Conservation (phyloP, 2,888 invertebrate genomes). For the Pollenia angustigena region DNA sequence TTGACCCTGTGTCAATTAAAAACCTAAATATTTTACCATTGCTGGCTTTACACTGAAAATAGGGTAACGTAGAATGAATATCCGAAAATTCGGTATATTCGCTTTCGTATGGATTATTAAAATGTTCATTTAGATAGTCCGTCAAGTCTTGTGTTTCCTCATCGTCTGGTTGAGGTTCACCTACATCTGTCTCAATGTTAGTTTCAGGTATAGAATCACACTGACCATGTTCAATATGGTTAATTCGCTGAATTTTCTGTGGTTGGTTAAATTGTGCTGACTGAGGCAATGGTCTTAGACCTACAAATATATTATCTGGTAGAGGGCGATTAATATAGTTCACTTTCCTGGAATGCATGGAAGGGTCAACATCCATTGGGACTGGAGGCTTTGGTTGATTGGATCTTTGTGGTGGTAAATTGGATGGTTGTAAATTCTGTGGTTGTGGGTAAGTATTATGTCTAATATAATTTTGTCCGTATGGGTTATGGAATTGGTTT, state of each 20-base stretch:
- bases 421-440: no score
- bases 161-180: background rate
- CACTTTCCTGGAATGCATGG: background rate
- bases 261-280: slow-evolving; percentile 13
- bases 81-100: no score
- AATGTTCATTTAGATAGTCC: slow-evolving; percentile 3
- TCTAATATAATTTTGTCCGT: no score
- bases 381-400: background rate
- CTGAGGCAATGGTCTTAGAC: slow-evolving; percentile 1
- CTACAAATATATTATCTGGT: background rate
- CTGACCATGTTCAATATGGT: slow-evolving; percentile 3
- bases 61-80: slow-evolving; percentile 50
- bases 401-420: background rate
- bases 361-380: background rate
- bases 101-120: slow-evolving; percentile 1
- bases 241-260: slow-evolving; percentile 5
- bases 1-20: slow-evolving; percentile 54
- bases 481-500: no score
- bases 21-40: slow-evolving; percentile 34
- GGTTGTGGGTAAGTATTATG: no score
- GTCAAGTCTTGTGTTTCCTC: background rate
- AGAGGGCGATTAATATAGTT: slow-evolving; percentile 38
- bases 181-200: background rate
- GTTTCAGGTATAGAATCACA: no score
- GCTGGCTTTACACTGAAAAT: slow-evolving; percentile 25